A percentile compares a stretch with the other conserved stretches of the same genome.
Evolutionary conservation across 2,113 vertebrate genomes (phyloP).

Genomic region (Tor tambroides): DNA sequence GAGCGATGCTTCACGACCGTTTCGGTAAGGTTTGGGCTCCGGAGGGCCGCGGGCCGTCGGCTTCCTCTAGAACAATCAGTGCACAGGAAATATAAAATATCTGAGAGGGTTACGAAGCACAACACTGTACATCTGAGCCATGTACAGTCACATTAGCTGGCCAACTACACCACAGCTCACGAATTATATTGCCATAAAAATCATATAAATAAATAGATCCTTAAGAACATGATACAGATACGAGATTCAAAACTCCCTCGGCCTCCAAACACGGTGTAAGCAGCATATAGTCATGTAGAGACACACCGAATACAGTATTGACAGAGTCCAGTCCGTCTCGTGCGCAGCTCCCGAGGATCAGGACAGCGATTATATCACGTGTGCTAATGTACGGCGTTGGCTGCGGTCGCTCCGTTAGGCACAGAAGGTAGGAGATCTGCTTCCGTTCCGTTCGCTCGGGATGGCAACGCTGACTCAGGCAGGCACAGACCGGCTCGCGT

Average conservation of each 20-base stretch:
- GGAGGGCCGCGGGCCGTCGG: too few relatives aligned
- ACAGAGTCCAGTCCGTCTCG: slow-evolving; percentile 49
- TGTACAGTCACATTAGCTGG: slow-evolving; percentile 60
- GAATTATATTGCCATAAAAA: slow-evolving; percentile 57
- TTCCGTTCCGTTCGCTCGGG: slow-evolving; percentile 29
- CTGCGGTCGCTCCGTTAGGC: slow-evolving; percentile 51
- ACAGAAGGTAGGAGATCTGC: slow-evolving; percentile 58
- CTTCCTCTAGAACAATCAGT: slow-evolving; percentile 52
- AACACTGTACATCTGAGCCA: slow-evolving; percentile 53
- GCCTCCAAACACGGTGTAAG: slow-evolving; percentile 54
- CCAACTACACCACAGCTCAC: slow-evolving; percentile 61
- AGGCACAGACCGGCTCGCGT: too few relatives aligned
- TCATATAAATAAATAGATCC: slow-evolving; percentile 55
- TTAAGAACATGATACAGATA: slow-evolving; percentile 29
- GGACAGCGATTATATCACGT: slow-evolving; percentile 1
- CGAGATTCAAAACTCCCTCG: slow-evolving; percentile 34
- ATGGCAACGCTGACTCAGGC: slow-evolving; percentile 6
- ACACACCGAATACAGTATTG: slow-evolving; percentile 54
- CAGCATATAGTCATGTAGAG: slow-evolving; percentile 58
- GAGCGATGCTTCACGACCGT: background rate
- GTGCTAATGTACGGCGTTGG: background rate
- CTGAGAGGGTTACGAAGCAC: slow-evolving; percentile 47
- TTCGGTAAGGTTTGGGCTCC: background rate
- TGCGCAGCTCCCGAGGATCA: background rate
- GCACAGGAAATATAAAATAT: slow-evolving; percentile 57